Evolutionary conservation across 2,113 vertebrate genomes (phyloP), one percentile per base, ranked within the genome.

Genomic region (Lamprologus sp.): DNA sequence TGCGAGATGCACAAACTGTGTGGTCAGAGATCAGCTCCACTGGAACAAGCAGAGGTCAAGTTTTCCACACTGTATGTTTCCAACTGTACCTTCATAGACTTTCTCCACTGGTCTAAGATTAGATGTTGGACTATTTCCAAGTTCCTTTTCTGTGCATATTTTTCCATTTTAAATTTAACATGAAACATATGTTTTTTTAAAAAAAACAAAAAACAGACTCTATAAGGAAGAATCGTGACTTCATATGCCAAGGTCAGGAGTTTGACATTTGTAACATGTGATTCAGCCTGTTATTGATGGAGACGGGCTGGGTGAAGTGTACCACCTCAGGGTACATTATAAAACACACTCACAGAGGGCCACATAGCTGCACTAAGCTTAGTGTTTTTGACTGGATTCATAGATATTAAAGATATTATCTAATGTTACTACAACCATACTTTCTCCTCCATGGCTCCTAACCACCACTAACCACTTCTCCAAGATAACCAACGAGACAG

Each of bases 241-340:
- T 92, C 84, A 91, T 87, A 88, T 90, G 91, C 65, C 90, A 94
- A 94, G 89, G 92, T 92, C 87, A 79, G 3, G 42, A 26, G 42
- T 80, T 17, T 93, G 92, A 92, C 91, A 91, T 94, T 93, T 94
- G 75, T 47, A 84, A 85, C 79, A 68, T 47, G 87, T 90, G 92
- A 94, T 87, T 94, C 92, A 92, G 79, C 73, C 33, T 89, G 82
- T 90, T 94, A 91, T 88, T 93, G 92, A 92, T 85, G 88, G 88
- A 93, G 92, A 89, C 42, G 6, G 87, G 54, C 42, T 19, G 90
- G 79, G 86, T 92, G 91, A 94, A 92, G 95, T 86, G 91, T 87
- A 86, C 87, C 84, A 54, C 93, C 88, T 70, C 81, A 5, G 92
- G 94, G 56, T 82, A 37, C 55, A 79, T 85, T 90, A 86, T 85